A percentile compares a stretch with the other conserved stretches of the same genome.
Evolutionary conservation across 2,888 invertebrate species (phyloP).

Genomic region (Stenoptilia bipunctidactyla): DNA sequence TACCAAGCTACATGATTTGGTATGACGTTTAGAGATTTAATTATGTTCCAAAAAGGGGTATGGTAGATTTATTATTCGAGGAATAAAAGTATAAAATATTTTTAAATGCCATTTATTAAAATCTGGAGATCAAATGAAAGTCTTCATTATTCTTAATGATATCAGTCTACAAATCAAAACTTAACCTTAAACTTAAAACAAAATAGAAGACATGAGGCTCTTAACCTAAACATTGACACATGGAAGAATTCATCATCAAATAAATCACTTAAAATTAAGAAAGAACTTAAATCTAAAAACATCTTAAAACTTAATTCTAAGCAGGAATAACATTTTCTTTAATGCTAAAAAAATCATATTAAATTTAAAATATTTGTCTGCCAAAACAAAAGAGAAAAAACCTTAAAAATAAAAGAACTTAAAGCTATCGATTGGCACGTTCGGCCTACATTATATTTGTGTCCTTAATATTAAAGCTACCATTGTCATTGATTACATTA

Average conservation of each 20-base stretch:
- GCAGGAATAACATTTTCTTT: constrained; percentile 3
- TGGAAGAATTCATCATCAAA: constrained; percentile 42
- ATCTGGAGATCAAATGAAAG: constrained; percentile 68
- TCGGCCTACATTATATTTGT: constrained; percentile 39
- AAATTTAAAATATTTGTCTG: constrained; percentile 13
- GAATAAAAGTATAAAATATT: constrained; percentile 17
- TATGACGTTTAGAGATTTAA: no score
- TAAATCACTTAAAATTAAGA: constrained; percentile 15
- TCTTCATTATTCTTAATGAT: constrained; percentile 53
- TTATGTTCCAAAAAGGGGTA: no score
- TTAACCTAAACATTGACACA: constrained; percentile 30
- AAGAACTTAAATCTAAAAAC: constrained; percentile 16
- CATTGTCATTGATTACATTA: neutral
- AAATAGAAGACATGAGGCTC: constrained; percentile 15
- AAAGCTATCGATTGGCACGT: constrained; percentile 45
- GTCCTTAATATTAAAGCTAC: neutral
- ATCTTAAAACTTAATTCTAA: constrained; percentile 4
- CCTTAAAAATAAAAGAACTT: constrained; percentile 8
- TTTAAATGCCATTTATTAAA: constrained; percentile 41
- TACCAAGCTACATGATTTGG: no score
- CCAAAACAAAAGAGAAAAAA: constrained; percentile 9
- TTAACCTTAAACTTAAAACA: constrained; percentile 18
- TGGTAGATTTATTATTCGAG: no score
- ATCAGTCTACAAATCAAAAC: constrained; percentile 43
- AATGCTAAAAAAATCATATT: constrained; percentile 12